Conservation (phyloP, 2,113 vertebrate species). For the Aviceda subcristata region DNA sequence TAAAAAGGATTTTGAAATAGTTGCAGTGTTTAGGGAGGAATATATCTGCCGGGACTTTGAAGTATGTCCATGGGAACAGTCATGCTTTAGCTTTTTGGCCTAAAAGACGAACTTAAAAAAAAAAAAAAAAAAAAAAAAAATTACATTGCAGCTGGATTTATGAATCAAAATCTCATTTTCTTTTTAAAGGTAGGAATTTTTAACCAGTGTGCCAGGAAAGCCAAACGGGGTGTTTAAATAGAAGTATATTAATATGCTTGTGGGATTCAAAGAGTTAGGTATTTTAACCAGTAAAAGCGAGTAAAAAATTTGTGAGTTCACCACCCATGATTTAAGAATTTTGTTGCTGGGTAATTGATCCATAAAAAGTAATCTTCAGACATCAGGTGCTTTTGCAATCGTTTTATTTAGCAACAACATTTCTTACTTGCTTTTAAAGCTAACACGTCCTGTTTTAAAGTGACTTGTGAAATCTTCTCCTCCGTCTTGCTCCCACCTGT, state of each 20-base stretch:
- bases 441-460: conserved; percentile 60
- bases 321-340: conserved; percentile 59
- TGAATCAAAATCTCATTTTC: conserved; percentile 73
- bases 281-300: conserved; percentile 21
- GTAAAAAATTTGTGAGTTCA: conserved; percentile 38
- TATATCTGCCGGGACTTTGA: conserved; percentile 77
- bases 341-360: conserved; percentile 60
- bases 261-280: background rate
- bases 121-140: background rate
- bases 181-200: conserved; percentile 57
- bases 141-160: conserved; percentile 46
- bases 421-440: conserved; percentile 66
- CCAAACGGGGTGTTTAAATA: conserved; percentile 11
- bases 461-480: conserved; percentile 65
- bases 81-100: conserved; percentile 66
- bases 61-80: conserved; percentile 77
- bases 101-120: conserved; percentile 58
- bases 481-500: conserved; percentile 63
- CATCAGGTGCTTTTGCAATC: conserved; percentile 50
- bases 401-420: conserved; percentile 53
- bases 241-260: background rate
- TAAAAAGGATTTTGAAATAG: conserved; percentile 78
- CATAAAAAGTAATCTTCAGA: conserved; percentile 55
- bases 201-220: conserved; percentile 6
- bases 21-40: conserved; percentile 77